phyloP scores from a whole-genome alignment of 2,888 invertebrate species.

The Encarsia formosa region DNA sequence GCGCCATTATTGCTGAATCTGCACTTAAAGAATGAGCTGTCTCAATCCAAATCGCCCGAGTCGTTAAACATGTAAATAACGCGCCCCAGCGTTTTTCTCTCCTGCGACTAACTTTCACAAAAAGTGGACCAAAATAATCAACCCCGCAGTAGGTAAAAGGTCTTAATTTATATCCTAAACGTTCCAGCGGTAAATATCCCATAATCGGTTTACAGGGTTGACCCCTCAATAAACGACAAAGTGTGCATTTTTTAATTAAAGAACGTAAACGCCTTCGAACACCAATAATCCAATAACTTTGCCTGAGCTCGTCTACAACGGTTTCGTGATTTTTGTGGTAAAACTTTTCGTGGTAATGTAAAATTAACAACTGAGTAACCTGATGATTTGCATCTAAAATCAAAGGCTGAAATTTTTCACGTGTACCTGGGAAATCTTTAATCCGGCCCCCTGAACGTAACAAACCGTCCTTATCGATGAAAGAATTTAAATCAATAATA shows the following conservation, averaged over 20 bases:
- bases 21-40: not conserved
- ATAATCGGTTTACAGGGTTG: not conserved
- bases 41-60: too few relatives aligned
- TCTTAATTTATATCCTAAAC: not conserved
- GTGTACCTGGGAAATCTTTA: not conserved
- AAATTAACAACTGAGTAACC: not conserved
- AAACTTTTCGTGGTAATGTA: not conserved
- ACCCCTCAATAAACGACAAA: not conserved
- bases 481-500: not conserved
- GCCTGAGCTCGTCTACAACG: not conserved
- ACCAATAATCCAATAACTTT: not conserved
- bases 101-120: not conserved
- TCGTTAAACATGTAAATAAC: too few relatives aligned
- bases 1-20: conserved; percentile 1
- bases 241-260: not conserved
- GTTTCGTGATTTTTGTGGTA: too few relatives aligned
- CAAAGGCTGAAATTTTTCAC: too few relatives aligned
- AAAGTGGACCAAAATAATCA: too few relatives aligned
- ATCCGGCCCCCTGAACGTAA: not conserved
- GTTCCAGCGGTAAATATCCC: not conserved
- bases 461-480: not conserved
- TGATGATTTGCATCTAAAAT: too few relatives aligned
- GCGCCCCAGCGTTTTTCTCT: not conserved
- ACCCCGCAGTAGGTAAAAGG: not conserved
- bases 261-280: not conserved